Evolutionary conservation across 2,113 vertebrate species (phyloP), one percentile per base, ranked within the genome.

Genomic region (Cynopterus brachyotis): DNA sequence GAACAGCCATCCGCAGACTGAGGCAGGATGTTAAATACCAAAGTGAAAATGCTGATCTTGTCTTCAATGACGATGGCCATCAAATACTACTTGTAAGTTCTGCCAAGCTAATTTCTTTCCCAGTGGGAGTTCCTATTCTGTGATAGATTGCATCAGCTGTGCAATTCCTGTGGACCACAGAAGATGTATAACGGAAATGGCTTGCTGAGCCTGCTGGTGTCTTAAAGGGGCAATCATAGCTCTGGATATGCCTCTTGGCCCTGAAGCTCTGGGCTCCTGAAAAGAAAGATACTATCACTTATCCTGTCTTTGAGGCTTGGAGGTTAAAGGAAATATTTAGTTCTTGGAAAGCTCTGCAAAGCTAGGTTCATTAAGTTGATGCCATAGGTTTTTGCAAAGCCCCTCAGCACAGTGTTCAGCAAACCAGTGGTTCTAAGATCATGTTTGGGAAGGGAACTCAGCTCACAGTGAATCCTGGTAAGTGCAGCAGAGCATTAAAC

Each of bases 401-500:
- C 42, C 42, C 19, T 28, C 22, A 24, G 28, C 94, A 88, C 70
- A 50, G 96, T 98, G 98, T 64, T 86, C 75, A 97, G 30, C 83
- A 97, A 95, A 24, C 9, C 62, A 6, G 13, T 86, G 53, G n/a
- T n/a, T 67, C 40, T 88, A 53, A 69, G 30, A 4, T 97, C 57
- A 92, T 30, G 3, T 97, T 98, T 96, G 98, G 97, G 40, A 96
- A 79, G n/a, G 96, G 97, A 55, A 96, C 93, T 28, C 89, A 84
- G 32, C 96, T 98, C 87, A 73, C 24, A 1, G 96, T 97, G 40
- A 90, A 83, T 64, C 89, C 20, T 32, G 95, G 97, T 98, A 97
- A 98, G 97, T 97, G 45, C 7, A 64, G 9, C 17, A 64, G 15
- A 80, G 28, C 24, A 73, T 2, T 84, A 35, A 93, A 66, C 19